These are phyloP conservation scores for Eospalax fontanierii DNA, from an alignment of 2,797 vertebrate genomes.

Conservation along the genomic window DNA sequence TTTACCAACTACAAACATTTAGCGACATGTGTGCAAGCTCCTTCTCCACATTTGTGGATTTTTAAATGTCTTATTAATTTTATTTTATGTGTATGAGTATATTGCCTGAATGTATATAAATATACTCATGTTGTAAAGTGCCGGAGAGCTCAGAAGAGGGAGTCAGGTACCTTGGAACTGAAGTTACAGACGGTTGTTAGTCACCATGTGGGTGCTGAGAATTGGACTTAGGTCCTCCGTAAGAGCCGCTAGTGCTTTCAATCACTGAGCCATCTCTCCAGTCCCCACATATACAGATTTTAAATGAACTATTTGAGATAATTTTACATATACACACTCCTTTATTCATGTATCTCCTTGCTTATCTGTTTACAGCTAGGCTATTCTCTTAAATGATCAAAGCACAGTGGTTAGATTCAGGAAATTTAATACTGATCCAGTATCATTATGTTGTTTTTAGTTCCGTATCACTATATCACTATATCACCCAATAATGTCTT, in stretches of 20 bases:
- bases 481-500: background rate
- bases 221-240: no score
- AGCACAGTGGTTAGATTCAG: background rate
- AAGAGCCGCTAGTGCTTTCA: no score
- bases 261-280: no score
- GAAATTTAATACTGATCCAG: background rate
- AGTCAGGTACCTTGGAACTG: no score
- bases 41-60: background rate
- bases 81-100: no score
- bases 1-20: background rate
- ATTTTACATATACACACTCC: background rate
- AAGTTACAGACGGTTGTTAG: no score
- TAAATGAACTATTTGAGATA: background rate
- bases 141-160: no score
- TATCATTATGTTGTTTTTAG: background rate
- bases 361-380: background rate
- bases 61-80: no score
- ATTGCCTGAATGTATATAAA: no score
- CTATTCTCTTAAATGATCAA: background rate
- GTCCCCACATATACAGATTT: background rate
- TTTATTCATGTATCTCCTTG: background rate
- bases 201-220: no score
- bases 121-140: no score
- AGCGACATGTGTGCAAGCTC: background rate
- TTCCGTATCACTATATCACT: background rate